Conservation (phyloP, 2,888 invertebrate species). For the Ellobium chinense region DNA sequence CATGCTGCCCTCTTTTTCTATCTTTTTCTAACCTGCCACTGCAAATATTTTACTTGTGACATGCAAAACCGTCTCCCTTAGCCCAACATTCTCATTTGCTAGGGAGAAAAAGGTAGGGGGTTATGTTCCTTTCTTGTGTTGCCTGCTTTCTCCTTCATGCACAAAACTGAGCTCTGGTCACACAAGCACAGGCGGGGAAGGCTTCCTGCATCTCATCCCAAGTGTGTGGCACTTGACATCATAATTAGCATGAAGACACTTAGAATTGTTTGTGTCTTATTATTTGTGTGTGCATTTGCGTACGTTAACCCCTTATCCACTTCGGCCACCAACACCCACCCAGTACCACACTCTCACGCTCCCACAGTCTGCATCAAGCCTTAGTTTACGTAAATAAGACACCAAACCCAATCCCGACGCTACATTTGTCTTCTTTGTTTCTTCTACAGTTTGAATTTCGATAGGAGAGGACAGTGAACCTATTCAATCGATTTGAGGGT, state of each 20-base stretch:
- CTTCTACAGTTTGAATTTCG: conserved; percentile 11
- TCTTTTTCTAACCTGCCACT: too few species aligned
- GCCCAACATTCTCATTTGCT: too few species aligned
- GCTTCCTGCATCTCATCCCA: conserved; percentile 5
- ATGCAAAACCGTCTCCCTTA: too few species aligned
- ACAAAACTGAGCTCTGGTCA: background rate
- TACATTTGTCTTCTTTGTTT: background rate
- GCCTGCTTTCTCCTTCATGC: background rate
- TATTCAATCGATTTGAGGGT: conserved; percentile 7
- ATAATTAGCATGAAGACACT: conserved; percentile 1
- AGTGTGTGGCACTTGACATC: background rate
- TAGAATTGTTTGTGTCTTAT: background rate
- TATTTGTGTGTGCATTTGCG: background rate
- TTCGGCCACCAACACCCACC: background rate
- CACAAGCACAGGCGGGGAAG: too few species aligned
- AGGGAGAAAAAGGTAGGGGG: too few species aligned
- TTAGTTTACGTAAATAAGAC: background rate
- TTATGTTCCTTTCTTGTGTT: background rate
- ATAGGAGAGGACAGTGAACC: background rate
- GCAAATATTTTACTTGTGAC: too few species aligned
- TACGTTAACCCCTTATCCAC: background rate
- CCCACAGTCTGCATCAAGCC: too few species aligned
- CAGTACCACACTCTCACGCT: background rate
- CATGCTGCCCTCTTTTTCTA: too few species aligned
- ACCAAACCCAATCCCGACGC: background rate